These are phyloP conservation scores for Luscinia megarhynchos DNA, from an alignment of 2,797 vertebrate species.

Conservation along the genomic window DNA sequence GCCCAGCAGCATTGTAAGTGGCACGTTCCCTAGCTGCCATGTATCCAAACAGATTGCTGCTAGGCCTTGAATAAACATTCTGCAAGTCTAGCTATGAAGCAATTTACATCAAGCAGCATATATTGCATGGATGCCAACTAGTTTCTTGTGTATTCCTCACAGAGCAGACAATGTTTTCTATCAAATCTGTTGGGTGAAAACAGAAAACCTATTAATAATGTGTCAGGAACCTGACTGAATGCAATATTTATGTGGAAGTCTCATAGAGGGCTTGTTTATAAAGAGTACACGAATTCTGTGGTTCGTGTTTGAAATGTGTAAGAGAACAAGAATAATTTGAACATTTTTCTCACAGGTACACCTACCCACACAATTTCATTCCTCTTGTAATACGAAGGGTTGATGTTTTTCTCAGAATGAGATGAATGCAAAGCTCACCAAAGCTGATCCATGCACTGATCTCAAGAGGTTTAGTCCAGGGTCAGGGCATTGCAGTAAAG, in stretches of 20 bases:
- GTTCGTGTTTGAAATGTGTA: slow-evolving; percentile 15
- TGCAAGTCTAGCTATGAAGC: slow-evolving; percentile 50
- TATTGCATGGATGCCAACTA: slow-evolving; percentile 68
- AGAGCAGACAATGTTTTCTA: slow-evolving; percentile 70
- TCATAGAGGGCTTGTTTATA: slow-evolving; percentile 24
- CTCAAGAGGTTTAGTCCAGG: background rate
- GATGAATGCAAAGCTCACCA: background rate
- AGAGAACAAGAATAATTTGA: background rate
- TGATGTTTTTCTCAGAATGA: background rate
- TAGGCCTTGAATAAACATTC: slow-evolving; percentile 75
- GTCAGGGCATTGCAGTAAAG: background rate
- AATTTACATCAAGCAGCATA: slow-evolving; percentile 78
- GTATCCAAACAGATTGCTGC: slow-evolving; percentile 70
- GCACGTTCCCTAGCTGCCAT: slow-evolving; percentile 64
- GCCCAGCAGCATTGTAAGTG: slow-evolving; percentile 53
- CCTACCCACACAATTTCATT: background rate
- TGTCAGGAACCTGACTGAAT: slow-evolving; percentile 36
- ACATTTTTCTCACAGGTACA: background rate
- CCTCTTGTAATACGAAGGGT: background rate
- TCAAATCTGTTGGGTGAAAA: slow-evolving; percentile 55
- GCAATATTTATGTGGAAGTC: slow-evolving; percentile 70
- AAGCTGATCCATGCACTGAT: background rate
- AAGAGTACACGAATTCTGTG: background rate
- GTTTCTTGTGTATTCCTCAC: slow-evolving; percentile 53
- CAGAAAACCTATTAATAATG: slow-evolving; percentile 62